Evolutionary conservation across 2,888 invertebrate species (phyloP).

Genomic region (Lathronympha strigana): DNA sequence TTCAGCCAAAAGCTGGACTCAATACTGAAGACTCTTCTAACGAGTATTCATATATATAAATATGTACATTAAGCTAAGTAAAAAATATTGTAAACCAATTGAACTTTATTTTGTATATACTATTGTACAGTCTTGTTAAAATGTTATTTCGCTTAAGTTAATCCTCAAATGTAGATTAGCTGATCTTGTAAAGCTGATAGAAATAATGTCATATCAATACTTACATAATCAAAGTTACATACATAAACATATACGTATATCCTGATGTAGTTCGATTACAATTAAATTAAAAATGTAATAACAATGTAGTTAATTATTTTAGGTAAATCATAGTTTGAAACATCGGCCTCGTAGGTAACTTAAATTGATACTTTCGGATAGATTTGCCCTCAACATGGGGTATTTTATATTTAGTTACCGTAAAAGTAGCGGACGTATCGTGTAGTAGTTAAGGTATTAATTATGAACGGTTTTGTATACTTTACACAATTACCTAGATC

Average conservation of each 20-base stretch:
- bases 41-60: conserved; percentile 56
- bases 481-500: conserved; percentile 42
- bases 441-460: conserved; percentile 17
- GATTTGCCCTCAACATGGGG: conserved; percentile 61
- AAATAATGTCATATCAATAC: conserved; percentile 29
- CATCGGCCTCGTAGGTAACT: conserved; percentile 61
- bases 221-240: conserved; percentile 33
- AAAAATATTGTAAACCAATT: conserved; percentile 51
- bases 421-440: conserved; percentile 46
- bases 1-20: conserved; percentile 95
- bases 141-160: conserved; percentile 57
- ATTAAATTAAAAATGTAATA: conserved; percentile 23
- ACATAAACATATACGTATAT: background rate
- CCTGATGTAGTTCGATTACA: conserved; percentile 18
- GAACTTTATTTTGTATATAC: conserved; percentile 66
- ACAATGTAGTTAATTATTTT: conserved; percentile 15
- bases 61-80: conserved; percentile 55
- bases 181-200: conserved; percentile 19
- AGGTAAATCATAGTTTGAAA: conserved; percentile 49
- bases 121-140: conserved; percentile 70
- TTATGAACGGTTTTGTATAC: conserved; percentile 58
- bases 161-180: conserved; percentile 11
- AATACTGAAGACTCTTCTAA: conserved; percentile 84
- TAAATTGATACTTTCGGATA: conserved; percentile 75
- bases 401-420: conserved; percentile 48